Percentiles rank a stretch among this genome's conserved stretches.
These are phyloP conservation scores for Lagria hirta DNA, from an alignment of 2,888 invertebrate genomes.

Conservation along the genomic window DNA sequence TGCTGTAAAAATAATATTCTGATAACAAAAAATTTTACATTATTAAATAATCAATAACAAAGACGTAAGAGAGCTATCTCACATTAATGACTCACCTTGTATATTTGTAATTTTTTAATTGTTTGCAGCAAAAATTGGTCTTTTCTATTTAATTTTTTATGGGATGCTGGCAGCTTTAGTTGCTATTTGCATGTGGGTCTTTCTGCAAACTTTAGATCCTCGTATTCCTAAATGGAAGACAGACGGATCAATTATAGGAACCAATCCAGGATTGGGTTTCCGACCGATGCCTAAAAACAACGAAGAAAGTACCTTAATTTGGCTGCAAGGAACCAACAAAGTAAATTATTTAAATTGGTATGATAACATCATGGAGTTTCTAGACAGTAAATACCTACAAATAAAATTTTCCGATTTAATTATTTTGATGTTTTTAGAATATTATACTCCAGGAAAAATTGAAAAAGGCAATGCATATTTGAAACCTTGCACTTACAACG, in stretches of 20 bases:
- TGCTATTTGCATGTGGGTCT: slow-evolving; percentile 92
- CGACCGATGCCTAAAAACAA: slow-evolving; percentile 86
- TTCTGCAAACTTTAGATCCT: slow-evolving; percentile 88
- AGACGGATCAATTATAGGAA: slow-evolving; percentile 84
- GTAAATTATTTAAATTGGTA: slow-evolving; percentile 80
- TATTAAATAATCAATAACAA: background rate
- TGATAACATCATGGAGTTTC: slow-evolving; percentile 70
- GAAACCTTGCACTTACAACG: slow-evolving; percentile 48
- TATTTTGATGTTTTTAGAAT: slow-evolving; percentile 47
- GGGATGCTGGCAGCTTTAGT: slow-evolving; percentile 88
- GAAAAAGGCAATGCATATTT: slow-evolving; percentile 52
- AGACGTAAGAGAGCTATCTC: too few species aligned
- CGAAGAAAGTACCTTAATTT: slow-evolving; percentile 92
- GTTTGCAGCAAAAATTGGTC: slow-evolving; percentile 83
- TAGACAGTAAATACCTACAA: slow-evolving; percentile 68
- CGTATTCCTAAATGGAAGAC: slow-evolving; percentile 88
- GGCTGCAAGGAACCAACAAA: slow-evolving; percentile 83
- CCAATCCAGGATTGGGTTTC: slow-evolving; percentile 95
- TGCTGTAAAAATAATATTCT: too few species aligned
- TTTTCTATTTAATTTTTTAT: slow-evolving; percentile 97
- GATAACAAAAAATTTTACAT: background rate
- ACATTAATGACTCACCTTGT: slow-evolving; percentile 15
- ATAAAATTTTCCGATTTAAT: too few species aligned
- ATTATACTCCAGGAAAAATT: slow-evolving; percentile 51
- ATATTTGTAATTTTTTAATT: background rate